phyloP scores from a whole-genome alignment of 35 echinoderm and acorn worm genomes.

The Amphiura filiformis region DNA sequence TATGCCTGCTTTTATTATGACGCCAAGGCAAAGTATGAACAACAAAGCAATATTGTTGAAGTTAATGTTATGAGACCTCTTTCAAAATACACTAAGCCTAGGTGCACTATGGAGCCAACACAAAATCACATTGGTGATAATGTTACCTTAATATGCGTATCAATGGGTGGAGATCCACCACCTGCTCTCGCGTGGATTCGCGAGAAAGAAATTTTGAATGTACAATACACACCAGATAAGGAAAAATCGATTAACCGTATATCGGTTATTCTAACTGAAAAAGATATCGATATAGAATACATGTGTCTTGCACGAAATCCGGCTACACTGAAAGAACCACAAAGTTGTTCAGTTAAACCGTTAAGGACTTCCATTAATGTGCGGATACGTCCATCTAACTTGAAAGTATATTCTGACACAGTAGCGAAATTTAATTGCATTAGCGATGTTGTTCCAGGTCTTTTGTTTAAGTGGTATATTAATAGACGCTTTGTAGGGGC shows the following conservation, averaged over 20 bases:
- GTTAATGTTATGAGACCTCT: slow-evolving; percentile 54
- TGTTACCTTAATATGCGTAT: slow-evolving; percentile 65
- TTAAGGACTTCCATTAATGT: slow-evolving; percentile 49
- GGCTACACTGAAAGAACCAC: slow-evolving; percentile 44
- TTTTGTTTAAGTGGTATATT: slow-evolving; percentile 58
- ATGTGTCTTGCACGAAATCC: slow-evolving; percentile 62
- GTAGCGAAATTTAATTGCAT: slow-evolving; percentile 42
- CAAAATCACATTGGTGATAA: slow-evolving; percentile 41
- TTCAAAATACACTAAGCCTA: slow-evolving; percentile 16
- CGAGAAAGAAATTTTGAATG: slow-evolving; percentile 33
- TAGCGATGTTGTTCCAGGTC: slow-evolving; percentile 41
- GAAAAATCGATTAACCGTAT: background rate
- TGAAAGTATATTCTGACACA: slow-evolving; percentile 34
- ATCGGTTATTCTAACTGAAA: slow-evolving; percentile 33
- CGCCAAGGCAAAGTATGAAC: slow-evolving; percentile 25
- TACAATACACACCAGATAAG: background rate
- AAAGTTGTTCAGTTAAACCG: slow-evolving; percentile 62
- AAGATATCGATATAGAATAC: slow-evolving; percentile 51
- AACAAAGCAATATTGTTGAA: slow-evolving; percentile 10
- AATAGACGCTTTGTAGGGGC: slow-evolving; percentile 41
- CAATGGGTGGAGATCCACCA: slow-evolving; percentile 58
- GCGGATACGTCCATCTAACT: slow-evolving; percentile 34
- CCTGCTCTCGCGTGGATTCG: slow-evolving; percentile 60
- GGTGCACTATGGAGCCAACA: slow-evolving; percentile 36
- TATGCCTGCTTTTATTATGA: slow-evolving; percentile 58